These are phyloP conservation scores for Calyptommatus sinebrachiatus DNA, from an alignment of 2,113 vertebrate genomes.

Conservation along the genomic window DNA sequence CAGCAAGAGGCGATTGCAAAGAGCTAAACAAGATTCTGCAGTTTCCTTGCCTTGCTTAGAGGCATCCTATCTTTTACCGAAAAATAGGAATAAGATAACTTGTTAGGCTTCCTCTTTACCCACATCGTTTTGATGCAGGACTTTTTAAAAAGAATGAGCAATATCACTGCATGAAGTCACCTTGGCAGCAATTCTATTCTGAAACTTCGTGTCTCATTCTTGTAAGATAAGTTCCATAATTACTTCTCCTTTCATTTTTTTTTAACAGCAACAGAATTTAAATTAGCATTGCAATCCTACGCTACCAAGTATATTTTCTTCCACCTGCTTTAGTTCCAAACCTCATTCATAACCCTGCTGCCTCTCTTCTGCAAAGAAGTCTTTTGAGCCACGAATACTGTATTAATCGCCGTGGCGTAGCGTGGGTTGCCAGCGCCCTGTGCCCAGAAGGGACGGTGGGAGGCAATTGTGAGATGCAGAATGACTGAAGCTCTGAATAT, in stretches of 20 bases:
- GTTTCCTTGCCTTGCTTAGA: neutral
- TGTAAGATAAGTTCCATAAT: neutral
- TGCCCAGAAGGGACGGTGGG: too few species aligned
- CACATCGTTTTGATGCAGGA: neutral
- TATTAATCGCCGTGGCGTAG: neutral
- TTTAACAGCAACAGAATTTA: too few species aligned
- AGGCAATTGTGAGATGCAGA: too few species aligned
- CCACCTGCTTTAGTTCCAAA: neutral
- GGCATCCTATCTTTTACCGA: neutral
- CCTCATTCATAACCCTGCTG: neutral
- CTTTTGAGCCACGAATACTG: neutral
- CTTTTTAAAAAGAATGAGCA: neutral
- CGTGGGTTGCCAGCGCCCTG: too few species aligned
- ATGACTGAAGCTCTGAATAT: too few species aligned
- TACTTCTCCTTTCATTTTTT: too few species aligned
- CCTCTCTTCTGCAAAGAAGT: neutral
- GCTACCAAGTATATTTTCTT: neutral
- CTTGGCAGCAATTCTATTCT: neutral
- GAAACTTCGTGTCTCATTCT: neutral
- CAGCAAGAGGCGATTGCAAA: neutral
- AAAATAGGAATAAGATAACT: neutral
- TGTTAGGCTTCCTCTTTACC: neutral
- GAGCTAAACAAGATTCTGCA: neutral
- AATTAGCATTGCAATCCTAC: conserved; percentile 1
- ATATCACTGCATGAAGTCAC: neutral